phyloP scores from a whole-genome alignment of 2,888 invertebrate species.

The Asteroscopus sphinx region DNA sequence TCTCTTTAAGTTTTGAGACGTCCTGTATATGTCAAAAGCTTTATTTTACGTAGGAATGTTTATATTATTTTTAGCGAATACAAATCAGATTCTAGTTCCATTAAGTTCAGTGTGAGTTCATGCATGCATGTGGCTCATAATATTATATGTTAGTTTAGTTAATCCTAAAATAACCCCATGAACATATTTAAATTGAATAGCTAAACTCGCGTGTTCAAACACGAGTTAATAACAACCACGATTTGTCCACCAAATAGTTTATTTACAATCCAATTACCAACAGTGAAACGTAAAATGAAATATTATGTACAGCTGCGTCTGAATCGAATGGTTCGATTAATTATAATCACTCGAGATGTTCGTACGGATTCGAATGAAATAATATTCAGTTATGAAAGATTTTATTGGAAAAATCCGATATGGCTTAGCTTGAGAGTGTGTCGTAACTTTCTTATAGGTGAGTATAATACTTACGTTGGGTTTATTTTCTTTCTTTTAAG shows the following conservation, averaged over 20 bases:
- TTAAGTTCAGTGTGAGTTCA: background rate
- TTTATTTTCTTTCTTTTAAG: constrained; percentile 31
- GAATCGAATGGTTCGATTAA: constrained; percentile 24
- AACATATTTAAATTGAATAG: constrained; percentile 4
- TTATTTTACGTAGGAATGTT: constrained; percentile 13
- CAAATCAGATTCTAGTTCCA: constrained; percentile 2
- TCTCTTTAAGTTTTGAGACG: too few relatives aligned
- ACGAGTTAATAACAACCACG: constrained; percentile 7
- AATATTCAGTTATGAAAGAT: constrained; percentile 21
- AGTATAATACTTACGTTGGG: constrained; percentile 6
- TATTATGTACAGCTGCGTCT: constrained; percentile 5
- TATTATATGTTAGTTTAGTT: constrained; percentile 1
- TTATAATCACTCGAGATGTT: constrained; percentile 21
- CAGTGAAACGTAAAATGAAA: constrained; percentile 19
- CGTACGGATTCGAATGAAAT: constrained; percentile 25
- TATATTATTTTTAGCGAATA: background rate
- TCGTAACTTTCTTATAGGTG: constrained; percentile 21
- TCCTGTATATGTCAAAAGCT: too few relatives aligned
- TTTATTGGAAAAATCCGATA: constrained; percentile 41
- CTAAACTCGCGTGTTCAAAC: constrained; percentile 16
- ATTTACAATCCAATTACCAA: constrained; percentile 31
- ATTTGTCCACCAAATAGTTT: constrained; percentile 16
- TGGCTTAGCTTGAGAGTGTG: constrained; percentile 4
- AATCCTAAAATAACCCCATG: constrained; percentile 12
- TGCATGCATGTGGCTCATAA: constrained; percentile 1